Base-by-base conservation (phyloP, 2,113 vertebrate species). In the Aegithalos caudatus region DNA sequence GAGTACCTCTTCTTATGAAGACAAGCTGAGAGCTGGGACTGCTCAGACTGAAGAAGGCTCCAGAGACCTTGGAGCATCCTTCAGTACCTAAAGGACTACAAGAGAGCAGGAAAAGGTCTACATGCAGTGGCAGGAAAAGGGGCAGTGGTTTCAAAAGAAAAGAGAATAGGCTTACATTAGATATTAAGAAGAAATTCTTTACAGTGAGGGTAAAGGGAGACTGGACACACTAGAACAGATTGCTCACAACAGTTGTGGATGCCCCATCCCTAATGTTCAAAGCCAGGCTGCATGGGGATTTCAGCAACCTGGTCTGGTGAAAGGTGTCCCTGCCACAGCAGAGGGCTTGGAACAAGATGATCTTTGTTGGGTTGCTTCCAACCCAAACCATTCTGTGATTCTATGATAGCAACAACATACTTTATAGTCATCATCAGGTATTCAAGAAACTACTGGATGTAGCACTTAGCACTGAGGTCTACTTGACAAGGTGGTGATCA, bases 351-450 rank as follows among this genome's bases (percentile, higher is more conserved):
- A 89, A 76, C 8, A 13, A 66, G 11, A 67, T n/a, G 7, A 56
- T 40, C 24, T 61, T 90, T 15, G n/a, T 33, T 28, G 35, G n/a
- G 6, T 5, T 53, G 38, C 27, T 61, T 64, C 62, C 47, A 67
- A 40, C 3, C 24, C 24, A 76, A 61, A 60, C 14, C 29, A 29
- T 67, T 82, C 78, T 27, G 13, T 37, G 27, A 42, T 40, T 42
- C 42, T 44, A 1, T 40, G 53, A 67, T 1, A 84, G 51, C 9
- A 87, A 62, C 33, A 86, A 67, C 14, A 12, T 4, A 44, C 9
- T 38, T 72, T 15, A 64, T 11, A 47, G 40, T 25, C n/a, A 60
- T 11, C 0, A 0, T 27, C 29, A 3, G 25, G 8, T 54, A 29
- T 11, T 40, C 54, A 73, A 40, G 29, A 56, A 61, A 40, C 15